phyloP scores from a whole-genome alignment of 35 echinoderm and acorn worm genomes.

The Ptychodera flava region DNA sequence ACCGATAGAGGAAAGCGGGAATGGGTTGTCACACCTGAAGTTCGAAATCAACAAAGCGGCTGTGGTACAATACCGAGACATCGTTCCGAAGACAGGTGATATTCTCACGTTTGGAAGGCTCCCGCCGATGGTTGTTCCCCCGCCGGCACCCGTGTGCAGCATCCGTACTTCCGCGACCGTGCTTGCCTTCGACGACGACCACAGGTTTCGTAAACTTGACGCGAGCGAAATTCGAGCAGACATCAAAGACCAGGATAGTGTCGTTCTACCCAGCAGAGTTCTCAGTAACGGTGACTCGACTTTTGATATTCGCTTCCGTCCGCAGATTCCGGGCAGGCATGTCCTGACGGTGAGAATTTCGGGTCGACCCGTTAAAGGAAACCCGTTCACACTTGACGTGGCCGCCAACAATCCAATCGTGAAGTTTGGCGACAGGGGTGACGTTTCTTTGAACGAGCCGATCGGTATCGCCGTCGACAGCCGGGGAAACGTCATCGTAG shows the following conservation, averaged over 20 bases:
- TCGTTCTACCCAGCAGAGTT: background rate
- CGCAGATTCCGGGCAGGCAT: background rate
- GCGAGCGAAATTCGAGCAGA: background rate
- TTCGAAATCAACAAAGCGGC: background rate
- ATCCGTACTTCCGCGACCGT: background rate
- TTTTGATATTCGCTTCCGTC: background rate
- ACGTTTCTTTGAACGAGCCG: constrained; percentile 50
- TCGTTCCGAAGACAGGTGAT: background rate
- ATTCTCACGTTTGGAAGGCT: background rate
- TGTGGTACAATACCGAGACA: background rate
- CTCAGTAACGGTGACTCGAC: background rate
- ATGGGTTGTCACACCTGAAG: background rate
- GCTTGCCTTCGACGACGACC: background rate
- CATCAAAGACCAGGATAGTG: background rate
- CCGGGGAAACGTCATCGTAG: constrained; percentile 86
- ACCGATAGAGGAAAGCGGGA: background rate
- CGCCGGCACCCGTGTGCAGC: background rate
- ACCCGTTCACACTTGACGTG: background rate
- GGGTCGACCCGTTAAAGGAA: background rate
- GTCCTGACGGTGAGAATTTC: background rate
- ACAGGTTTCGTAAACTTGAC: background rate
- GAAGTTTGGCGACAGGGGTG: background rate
- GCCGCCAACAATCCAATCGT: background rate
- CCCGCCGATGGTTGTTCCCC: background rate
- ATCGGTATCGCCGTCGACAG: constrained; percentile 84